phyloP scores from a whole-genome alignment of 2,113 vertebrate genomes.

The Ellobius talpinus region DNA sequence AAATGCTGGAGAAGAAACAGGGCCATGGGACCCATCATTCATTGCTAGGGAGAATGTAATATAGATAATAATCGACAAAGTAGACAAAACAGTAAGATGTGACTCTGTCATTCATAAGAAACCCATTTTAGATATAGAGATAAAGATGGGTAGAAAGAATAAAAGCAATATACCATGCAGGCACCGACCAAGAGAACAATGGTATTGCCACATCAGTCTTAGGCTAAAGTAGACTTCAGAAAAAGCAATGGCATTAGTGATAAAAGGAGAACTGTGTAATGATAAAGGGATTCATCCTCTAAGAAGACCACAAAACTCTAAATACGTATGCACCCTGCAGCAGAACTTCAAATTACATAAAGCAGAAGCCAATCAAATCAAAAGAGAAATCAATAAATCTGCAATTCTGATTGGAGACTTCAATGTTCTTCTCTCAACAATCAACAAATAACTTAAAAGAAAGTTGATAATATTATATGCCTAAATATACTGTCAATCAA shows the following conservation, averaged over 20 bases:
- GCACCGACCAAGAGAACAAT: neutral
- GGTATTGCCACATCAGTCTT: neutral
- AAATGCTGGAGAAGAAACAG: neutral
- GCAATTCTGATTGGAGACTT: neutral
- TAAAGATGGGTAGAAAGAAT: neutral
- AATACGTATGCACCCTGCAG: neutral
- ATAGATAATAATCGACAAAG: neutral
- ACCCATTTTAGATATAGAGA: neutral
- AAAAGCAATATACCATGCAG: neutral
- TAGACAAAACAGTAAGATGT: neutral
- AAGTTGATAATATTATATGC: neutral
- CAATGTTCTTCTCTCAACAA: neutral
- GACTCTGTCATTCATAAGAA: neutral
- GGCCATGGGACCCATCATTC: neutral
- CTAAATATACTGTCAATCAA: neutral
- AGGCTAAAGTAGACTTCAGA: neutral
- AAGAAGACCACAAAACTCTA: neutral
- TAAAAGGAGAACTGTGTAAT: neutral
- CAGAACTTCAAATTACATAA: neutral
- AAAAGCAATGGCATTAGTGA: neutral
- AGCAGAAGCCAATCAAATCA: neutral
- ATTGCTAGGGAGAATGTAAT: neutral
- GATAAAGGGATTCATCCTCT: neutral
- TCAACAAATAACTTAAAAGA: neutral
- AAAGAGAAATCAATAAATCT: neutral